phyloP scores from a whole-genome alignment of 1,140 invertebrate species.

The Drosophila setifemur region DNA sequence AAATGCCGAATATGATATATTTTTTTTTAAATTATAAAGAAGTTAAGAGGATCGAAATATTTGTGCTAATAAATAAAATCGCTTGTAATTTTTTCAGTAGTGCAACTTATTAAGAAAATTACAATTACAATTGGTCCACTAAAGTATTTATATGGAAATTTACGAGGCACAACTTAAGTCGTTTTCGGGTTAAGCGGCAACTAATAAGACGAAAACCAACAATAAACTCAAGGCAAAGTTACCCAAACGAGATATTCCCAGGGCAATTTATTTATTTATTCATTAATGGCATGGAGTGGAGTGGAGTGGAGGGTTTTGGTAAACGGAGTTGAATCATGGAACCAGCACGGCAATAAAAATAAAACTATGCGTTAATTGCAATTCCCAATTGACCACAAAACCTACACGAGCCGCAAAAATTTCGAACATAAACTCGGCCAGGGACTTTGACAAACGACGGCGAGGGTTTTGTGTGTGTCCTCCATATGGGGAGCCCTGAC shows the following conservation, averaged over 20 bases:
- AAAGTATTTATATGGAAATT: background rate
- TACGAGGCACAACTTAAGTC: background rate
- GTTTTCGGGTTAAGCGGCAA: background rate
- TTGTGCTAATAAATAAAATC: too few species aligned
- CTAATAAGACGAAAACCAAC: background rate
- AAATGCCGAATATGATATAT: too few species aligned
- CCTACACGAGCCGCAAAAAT: conserved; percentile 34
- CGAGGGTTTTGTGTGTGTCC: conserved; percentile 9
- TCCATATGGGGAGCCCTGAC: conserved; percentile 47
- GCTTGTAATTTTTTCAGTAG: too few species aligned
- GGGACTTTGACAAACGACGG: conserved; percentile 16
- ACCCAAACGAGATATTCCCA: background rate
- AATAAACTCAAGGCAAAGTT: conserved; percentile 4
- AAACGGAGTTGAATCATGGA: conserved; percentile 1
- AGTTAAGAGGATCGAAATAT: too few species aligned
- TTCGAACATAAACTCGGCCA: conserved; percentile 52
- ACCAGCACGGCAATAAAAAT: conserved; percentile 56
- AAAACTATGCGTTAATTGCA: conserved; percentile 74
- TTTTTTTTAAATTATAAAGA: too few species aligned
- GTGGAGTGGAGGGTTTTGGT: conserved; percentile 8
- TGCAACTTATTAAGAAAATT: too few species aligned
- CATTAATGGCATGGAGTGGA: conserved; percentile 41
- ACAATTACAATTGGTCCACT: background rate
- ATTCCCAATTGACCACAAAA: conserved; percentile 71
- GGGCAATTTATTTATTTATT: conserved; percentile 34